Evolutionary conservation across 2,888 invertebrate species (phyloP).

Genomic region (Candidula unifasciata): DNA sequence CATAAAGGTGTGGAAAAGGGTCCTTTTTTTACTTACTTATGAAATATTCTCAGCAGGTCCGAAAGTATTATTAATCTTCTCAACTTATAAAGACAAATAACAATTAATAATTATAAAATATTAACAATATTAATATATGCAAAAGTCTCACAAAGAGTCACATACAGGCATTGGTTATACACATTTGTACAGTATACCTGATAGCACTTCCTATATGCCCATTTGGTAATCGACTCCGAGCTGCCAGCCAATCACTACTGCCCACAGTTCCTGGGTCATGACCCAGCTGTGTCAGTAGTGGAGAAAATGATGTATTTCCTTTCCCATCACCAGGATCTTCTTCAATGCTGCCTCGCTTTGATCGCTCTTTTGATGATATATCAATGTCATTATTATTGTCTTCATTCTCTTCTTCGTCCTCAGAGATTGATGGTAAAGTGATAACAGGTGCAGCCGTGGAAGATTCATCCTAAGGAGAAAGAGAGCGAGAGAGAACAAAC

Average conservation of each 20-base stretch:
- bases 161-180: neutral
- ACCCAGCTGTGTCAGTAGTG: constrained; percentile 57
- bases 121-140: no score
- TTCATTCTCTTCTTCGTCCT: constrained; percentile 88
- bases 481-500: neutral
- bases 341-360: constrained; percentile 50
- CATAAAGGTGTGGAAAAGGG: no score
- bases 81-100: no score
- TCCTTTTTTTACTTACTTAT: no score
- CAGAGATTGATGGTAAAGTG: constrained; percentile 94
- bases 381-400: constrained; percentile 51
- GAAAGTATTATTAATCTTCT: no score
- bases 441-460: constrained; percentile 85
- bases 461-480: constrained; percentile 70
- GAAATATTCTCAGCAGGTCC: no score
- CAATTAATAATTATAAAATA: no score
- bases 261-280: constrained; percentile 15
- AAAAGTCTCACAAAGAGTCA: no score
- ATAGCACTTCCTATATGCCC: constrained; percentile 63
- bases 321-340: constrained; percentile 43
- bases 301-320: constrained; percentile 56
- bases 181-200: constrained; percentile 52
- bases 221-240: constrained; percentile 59
- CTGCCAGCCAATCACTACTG: constrained; percentile 37
- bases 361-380: constrained; percentile 29